Percentiles rank a stretch among this genome's conserved stretches.
These are phyloP conservation scores for Thripadectes ignobilis DNA, from an alignment of 2,797 vertebrate genomes.

Conservation along the genomic window DNA sequence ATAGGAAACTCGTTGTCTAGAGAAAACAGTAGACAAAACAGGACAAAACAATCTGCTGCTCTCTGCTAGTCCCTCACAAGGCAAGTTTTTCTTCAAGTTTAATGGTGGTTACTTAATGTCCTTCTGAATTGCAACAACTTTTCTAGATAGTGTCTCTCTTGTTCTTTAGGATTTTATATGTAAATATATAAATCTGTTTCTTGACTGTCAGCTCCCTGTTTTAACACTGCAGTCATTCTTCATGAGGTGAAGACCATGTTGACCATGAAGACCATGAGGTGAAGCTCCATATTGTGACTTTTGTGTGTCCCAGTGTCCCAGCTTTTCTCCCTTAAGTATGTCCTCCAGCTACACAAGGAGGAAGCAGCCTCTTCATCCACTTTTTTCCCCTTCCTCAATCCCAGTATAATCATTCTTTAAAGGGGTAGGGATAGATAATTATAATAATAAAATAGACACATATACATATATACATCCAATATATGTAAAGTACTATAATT, in stretches of 20 bases:
- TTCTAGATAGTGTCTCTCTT: not conserved
- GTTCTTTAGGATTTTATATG: not conserved
- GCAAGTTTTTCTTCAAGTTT: not conserved
- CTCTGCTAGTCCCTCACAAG: not conserved
- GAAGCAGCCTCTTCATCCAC: not conserved
- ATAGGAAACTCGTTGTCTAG: not conserved
- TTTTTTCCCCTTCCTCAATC: not conserved
- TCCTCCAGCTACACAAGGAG: not conserved
- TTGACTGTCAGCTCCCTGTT: not conserved
- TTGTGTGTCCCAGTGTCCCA: not conserved
- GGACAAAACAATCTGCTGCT: not conserved
- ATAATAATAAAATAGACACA: not conserved
- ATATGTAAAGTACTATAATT: not conserved
- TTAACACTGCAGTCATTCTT: not conserved
- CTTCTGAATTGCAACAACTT: not conserved
- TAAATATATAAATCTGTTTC: not conserved
- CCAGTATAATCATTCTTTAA: not conserved
- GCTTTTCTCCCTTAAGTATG: not conserved
- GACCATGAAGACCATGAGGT: not conserved
- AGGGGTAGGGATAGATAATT: not conserved
- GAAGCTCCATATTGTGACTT: not conserved
- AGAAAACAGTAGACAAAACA: not conserved
- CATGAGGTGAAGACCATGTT: not conserved
- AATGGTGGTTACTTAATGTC: not conserved
- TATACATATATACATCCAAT: accelerated